Conservation (phyloP, 2,888 invertebrate genomes). For the Chirona hameri region DNA sequence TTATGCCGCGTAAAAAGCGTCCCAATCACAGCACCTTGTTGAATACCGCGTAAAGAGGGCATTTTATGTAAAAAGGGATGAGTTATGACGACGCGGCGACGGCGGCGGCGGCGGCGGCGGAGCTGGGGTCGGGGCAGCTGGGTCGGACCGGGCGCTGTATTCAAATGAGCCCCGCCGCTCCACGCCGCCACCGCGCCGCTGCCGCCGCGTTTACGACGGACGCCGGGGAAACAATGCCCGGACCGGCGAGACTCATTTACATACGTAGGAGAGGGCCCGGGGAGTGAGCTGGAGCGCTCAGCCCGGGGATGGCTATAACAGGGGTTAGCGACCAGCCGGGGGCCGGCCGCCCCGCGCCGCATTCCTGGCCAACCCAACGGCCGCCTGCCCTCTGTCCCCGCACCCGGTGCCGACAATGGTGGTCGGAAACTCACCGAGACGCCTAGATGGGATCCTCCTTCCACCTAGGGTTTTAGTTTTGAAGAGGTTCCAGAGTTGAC, state of each 20-base stretch:
- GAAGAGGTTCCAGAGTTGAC: too few relatives aligned
- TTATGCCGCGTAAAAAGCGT: background rate
- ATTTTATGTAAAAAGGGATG: background rate
- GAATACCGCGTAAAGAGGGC: slow-evolving; percentile 23
- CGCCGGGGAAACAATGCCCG: slow-evolving; percentile 4
- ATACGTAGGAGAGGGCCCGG: background rate
- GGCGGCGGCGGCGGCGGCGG: background rate
- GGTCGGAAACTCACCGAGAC: background rate
- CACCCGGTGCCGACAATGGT: background rate
- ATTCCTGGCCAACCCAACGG: background rate
- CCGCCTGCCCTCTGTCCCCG: background rate
- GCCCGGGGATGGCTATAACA: background rate
- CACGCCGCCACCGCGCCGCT: background rate
- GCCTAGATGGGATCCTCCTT: too few relatives aligned
- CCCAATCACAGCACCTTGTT: background rate
- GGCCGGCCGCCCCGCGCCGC: background rate
- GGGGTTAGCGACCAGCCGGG: background rate
- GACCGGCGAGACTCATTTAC: background rate
- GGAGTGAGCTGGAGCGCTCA: background rate
- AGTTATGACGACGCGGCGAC: background rate
- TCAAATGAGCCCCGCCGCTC: background rate
- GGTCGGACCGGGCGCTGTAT: background rate
- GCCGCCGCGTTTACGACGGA: slow-evolving; percentile 1
- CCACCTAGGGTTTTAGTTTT: too few relatives aligned
- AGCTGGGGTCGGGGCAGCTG: background rate